Conservation (phyloP, 2,797 vertebrate species). For the Dromococcyx pavoninus region DNA sequence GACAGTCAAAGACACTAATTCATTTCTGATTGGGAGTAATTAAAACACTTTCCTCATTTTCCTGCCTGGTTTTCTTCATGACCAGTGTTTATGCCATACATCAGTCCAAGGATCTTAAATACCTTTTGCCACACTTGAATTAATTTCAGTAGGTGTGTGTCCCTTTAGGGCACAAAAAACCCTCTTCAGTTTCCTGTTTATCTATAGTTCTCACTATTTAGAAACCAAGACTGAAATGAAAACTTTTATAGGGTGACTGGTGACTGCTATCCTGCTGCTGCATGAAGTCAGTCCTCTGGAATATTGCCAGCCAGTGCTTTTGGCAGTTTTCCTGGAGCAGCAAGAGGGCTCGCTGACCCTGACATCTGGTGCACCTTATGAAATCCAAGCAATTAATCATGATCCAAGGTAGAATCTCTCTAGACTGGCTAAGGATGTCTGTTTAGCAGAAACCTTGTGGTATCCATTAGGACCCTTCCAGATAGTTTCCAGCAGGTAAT, state of each 20-base stretch:
- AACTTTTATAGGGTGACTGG: not conserved
- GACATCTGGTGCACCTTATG: conserved; percentile 70
- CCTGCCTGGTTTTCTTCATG: conserved; percentile 10
- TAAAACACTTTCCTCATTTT: not conserved
- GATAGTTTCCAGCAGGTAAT: conserved; percentile 65
- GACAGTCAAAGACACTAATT: not conserved
- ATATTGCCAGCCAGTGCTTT: conserved; percentile 42
- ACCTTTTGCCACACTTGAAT: not conserved
- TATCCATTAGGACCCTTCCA: conserved; percentile 50
- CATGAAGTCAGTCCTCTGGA: conserved; percentile 60
- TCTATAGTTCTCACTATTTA: conserved; percentile 17
- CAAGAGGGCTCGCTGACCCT: conserved; percentile 46
- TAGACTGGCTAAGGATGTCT: conserved; percentile 38
- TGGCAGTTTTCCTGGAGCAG: conserved; percentile 57
- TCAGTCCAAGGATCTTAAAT: not conserved
- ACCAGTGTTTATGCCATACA: not conserved
- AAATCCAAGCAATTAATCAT: conserved; percentile 59
- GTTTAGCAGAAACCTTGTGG: conserved; percentile 61
- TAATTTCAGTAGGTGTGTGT: not conserved
- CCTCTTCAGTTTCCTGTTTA: not conserved
- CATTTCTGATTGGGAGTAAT: not conserved
- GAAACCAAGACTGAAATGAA: conserved; percentile 2
- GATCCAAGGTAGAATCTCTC: conserved; percentile 64
- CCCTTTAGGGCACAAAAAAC: not conserved
- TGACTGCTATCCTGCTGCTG: conserved; percentile 18